A percentile compares a stretch with the other conserved stretches of the same genome.
Conservation (phyloP, 2,797 vertebrate genomes). For the Semaprochilodus insignis region DNA sequence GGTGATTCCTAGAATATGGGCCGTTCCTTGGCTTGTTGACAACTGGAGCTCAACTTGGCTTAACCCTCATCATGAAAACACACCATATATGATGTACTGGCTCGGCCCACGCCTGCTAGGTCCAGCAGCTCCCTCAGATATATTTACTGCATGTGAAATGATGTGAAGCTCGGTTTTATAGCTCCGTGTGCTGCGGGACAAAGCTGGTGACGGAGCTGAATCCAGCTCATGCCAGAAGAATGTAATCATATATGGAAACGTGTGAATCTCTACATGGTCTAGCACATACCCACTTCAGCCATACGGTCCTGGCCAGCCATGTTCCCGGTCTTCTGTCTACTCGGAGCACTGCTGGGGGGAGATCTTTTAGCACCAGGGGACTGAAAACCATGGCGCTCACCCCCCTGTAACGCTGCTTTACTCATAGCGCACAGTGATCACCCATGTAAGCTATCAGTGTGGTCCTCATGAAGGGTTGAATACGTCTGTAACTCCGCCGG, state of each 20-base stretch:
- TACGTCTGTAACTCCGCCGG: background rate
- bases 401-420: background rate
- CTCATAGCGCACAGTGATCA: background rate
- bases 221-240: background rate
- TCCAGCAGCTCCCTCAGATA: background rate
- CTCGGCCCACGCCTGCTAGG: background rate
- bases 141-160: constrained; percentile 2
- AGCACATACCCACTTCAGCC: background rate
- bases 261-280: background rate
- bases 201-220: background rate
- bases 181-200: background rate
- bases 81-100: background rate
- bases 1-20: background rate
- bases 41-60: background rate
- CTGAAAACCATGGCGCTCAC: too few relatives aligned
- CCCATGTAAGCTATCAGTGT: background rate
- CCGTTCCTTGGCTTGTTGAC: background rate
- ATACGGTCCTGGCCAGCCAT: too few relatives aligned
- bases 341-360: background rate
- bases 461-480: too few relatives aligned
- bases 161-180: background rate
- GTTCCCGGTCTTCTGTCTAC: too few relatives aligned
- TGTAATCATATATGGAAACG: background rate
- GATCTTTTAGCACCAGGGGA: too few relatives aligned
- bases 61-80: background rate